A percentile compares a stretch with the other conserved stretches of the same genome.
Evolutionary conservation across 2,797 vertebrate species (phyloP).

Genomic region (Neoniphon sammara): DNA sequence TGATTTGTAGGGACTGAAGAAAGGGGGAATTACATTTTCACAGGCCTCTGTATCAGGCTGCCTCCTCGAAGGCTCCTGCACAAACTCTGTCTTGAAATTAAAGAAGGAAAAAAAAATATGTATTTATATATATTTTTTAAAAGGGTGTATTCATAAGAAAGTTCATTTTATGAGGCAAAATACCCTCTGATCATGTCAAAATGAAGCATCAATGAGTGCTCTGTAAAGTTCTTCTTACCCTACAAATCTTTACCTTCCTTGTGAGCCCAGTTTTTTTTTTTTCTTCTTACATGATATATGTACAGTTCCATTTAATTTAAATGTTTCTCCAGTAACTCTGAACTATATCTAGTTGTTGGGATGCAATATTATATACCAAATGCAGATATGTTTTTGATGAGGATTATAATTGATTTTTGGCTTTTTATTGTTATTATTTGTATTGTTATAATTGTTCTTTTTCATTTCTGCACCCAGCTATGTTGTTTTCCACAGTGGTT

Average conservation of each 20-base stretch:
- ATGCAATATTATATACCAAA: slow-evolving; percentile 26
- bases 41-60: too few species aligned
- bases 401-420: slow-evolving; percentile 12
- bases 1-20: too few species aligned
- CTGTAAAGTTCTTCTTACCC: not conserved
- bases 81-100: too few species aligned
- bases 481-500: slow-evolving; percentile 9
- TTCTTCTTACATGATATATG: not conserved
- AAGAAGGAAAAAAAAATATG: not conserved
- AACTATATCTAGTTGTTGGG: slow-evolving; percentile 11
- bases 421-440: slow-evolving; percentile 12
- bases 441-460: slow-evolving; percentile 23
- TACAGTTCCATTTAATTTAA: slow-evolving; percentile 27
- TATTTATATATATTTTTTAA: too few species aligned
- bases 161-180: too few species aligned
- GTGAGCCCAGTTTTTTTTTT: not conserved
- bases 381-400: slow-evolving; percentile 9
- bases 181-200: not conserved
- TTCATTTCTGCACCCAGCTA: slow-evolving; percentile 7
- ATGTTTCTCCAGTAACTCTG: slow-evolving; percentile 20
- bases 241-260: not conserved
- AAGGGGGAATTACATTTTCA: too few species aligned
- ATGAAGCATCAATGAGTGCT: not conserved
- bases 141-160: too few species aligned
- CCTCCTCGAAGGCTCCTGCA: too few species aligned